Evolutionary conservation across 2,797 vertebrate genomes (phyloP), one percentile per base, ranked within the genome.

Genomic region (Oreortyx pictus): DNA sequence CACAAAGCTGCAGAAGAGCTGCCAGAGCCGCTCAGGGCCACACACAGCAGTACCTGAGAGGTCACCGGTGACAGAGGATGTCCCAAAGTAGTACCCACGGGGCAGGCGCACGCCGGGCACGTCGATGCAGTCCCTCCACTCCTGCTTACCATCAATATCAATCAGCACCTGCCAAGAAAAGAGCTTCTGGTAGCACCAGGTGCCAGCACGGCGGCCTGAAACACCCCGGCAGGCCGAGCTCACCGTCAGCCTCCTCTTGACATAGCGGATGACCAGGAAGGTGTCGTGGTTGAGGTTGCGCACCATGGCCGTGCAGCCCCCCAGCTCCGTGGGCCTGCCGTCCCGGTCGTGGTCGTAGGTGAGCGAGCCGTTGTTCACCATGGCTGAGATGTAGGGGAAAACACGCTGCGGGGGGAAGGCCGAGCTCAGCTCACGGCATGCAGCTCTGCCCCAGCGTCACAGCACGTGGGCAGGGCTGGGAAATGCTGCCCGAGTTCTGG

Each of bases 121-220:
- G 49, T 99, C 99, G n/a, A 99, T 96, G 87, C 99, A 99, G 90
- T 99, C 99, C 84, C 98, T 97, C 99, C 99, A 99, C 95, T 99
- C 99, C 1, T 99, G 99, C 75, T 99, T 99, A 10, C 99, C 99
- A 0, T 99, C 98, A 0, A 99, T 99, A 86, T 99, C 99, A 7
- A 99, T 98, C 98, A 99, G 98, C 64, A 99, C 96, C 99, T 99
- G 95, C 18, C 18, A 71, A 17, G 9, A 56, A 65, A 62, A 82
- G 31, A 3, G 54, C 31, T 46, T 29, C 7, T 14, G 19, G 47
- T 17, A 79, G 60, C 22, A 4, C 44, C 3, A 24, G 60, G 37
- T 27, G 25, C 5, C 18, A 24, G 37, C 56, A 35, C 25, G 25
- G 60, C 27, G 0, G 13, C 25, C 56, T 2, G 0, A 3, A 2